A percentile compares a stretch with the other conserved stretches of the same genome.
Evolutionary conservation across 2,888 invertebrate species (phyloP).

Genomic region (Mactromeris polynyma): DNA sequence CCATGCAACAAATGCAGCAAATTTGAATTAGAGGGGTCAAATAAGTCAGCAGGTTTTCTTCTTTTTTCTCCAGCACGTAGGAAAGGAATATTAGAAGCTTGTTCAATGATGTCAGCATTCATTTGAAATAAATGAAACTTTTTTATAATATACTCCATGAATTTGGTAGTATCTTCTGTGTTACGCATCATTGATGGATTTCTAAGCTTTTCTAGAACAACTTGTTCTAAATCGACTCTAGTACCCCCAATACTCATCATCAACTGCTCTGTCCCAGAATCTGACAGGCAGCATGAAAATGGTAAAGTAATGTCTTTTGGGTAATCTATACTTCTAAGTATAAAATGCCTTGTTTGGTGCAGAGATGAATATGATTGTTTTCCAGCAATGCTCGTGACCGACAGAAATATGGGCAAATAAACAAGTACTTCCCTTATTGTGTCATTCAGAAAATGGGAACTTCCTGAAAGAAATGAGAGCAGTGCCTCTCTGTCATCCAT

Average conservation of each 20-base stretch:
- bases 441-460: constrained; percentile 1
- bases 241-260: neutral
- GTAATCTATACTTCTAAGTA: neutral
- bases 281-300: neutral
- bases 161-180: neutral
- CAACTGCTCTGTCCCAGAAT: neutral
- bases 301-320: neutral
- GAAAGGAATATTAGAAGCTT: constrained; percentile 9
- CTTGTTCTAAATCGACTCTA: neutral
- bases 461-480: neutral
- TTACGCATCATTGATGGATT: neutral
- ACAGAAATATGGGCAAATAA: constrained; percentile 2
- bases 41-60: constrained; percentile 50
- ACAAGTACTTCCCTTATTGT: neutral
- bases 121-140: constrained; percentile 26
- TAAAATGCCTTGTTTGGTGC: neutral
- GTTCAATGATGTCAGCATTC: constrained; percentile 19
- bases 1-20: constrained; percentile 39
- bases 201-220: neutral
- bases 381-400: neutral
- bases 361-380: neutral
- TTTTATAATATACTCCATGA: constrained; percentile 54
- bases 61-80: neutral
- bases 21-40: constrained; percentile 40
- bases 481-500: neutral